These are phyloP conservation scores for Salpingus planirostris DNA, from an alignment of 2,888 invertebrate species.

Conservation along the genomic window DNA sequence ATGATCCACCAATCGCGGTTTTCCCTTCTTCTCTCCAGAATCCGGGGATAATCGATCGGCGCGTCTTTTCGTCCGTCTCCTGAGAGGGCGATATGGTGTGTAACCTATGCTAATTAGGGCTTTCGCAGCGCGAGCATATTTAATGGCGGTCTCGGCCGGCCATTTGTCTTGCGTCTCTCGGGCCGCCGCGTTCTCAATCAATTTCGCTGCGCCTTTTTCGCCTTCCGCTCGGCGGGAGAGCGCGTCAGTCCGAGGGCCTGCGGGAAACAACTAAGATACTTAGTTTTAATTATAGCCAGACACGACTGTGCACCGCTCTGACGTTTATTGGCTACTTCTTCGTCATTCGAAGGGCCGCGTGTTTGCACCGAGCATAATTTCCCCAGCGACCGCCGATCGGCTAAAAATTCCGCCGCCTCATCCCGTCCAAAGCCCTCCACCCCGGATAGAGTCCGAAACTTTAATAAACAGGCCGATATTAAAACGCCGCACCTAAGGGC, in stretches of 20 bases:
- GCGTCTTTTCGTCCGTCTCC: too few species aligned
- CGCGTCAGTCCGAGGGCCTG: slow-evolving; percentile 21
- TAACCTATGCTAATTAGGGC: slow-evolving; percentile 1
- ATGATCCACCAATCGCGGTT: background rate
- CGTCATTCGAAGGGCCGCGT: slow-evolving; percentile 26
- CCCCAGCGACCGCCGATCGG: too few species aligned
- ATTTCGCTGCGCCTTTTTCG: slow-evolving; percentile 29
- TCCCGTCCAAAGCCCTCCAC: too few species aligned
- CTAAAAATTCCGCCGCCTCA: too few species aligned
- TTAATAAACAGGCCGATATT: slow-evolving; percentile 7
- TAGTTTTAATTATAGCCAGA: slow-evolving; percentile 39
- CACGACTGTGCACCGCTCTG: slow-evolving; percentile 28
- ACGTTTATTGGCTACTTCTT: slow-evolving; percentile 37
- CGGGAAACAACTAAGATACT: slow-evolving; percentile 32
- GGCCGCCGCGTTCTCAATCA: slow-evolving; percentile 36
- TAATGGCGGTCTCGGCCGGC: slow-evolving; percentile 25
- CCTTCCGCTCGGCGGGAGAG: too few species aligned
- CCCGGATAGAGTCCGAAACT: background rate
- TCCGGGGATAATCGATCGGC: too few species aligned
- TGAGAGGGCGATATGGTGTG: too few species aligned
- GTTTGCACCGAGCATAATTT: slow-evolving; percentile 21
- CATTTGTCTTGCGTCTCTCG: slow-evolving; percentile 36
- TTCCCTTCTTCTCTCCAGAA: background rate
- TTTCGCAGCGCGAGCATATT: slow-evolving; percentile 19
- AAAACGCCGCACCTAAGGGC: background rate